Base-by-base conservation (phyloP, 2,113 vertebrate species). In the Bombycilla garrulus region DNA sequence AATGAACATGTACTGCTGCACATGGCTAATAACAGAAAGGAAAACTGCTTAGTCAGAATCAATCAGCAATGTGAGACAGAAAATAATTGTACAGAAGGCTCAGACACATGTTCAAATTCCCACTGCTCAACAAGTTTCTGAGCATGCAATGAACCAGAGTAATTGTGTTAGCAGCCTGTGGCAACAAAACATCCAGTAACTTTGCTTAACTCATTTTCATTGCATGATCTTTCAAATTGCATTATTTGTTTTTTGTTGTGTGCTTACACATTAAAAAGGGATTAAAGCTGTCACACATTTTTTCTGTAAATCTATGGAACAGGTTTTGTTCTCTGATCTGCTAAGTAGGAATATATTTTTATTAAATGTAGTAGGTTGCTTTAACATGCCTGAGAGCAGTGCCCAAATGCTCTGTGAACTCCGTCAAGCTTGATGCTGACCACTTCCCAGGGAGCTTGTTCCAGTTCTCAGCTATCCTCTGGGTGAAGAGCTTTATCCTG, bases 1-100 rank as follows among this genome's bases (percentile, higher is more conserved):
- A 95, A 78, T 69, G 58, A 83, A 50, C 45, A 47, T 2, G 18
- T 45, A 74, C 35, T 92, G 57, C 88, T 92, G 62, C 69, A 92
- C 62, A 56, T 25, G 47, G 76, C n/a, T 91, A 96, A 92, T 66
- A 61, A 57, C 18, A 72, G 60, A 70, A 93, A 80, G 47, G 33
- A 78, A 90, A 95, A 92, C 51, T 53, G 36, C 88, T 93, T 96
- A 94, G 88, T 72, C 77, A 86, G 67, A 90, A 66, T 77, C 74
- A 66, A 50, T 91, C 88, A 81, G 73, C 67, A 86, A 92, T 19
- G 61, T 56, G 53, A 95, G 72, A 87, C 86, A 71, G 26, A 83
- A 93, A 87, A 81, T 93, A 95, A 96, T 87, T 64, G 24, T 40
- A 47, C 76, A 91, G 93, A 96, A 86, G 33, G 25, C 47, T 86